Base-by-base conservation (phyloP, 1,140 invertebrate genomes). In the Drosophila nasuta region DNA sequence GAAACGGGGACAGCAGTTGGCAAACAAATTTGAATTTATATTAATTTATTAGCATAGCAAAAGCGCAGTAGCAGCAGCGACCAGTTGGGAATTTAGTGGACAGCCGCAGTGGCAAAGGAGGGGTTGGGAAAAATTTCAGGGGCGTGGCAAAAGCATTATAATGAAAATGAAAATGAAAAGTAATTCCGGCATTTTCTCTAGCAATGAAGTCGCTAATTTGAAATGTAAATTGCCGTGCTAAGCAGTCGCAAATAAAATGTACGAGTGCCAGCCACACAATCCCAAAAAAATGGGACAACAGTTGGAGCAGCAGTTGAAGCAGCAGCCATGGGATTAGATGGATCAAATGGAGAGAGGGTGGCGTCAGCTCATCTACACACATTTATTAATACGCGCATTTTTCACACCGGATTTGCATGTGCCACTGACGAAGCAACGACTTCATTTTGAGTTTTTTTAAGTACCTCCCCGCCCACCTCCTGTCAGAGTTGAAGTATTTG, bases 11-110 rank as follows among this genome's bases (percentile, higher is more conserved):
- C 79, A 88, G 85, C 85, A 88, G 85, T 88, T 88, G 85, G 85
- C 85, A 85, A 89, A 88, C 85, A 88, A 88, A 88, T 88, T 88
- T 88, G 85, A 89, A 89, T 89, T 89, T 89, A 89, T 89, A 89
- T 89, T 89, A 89, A 89, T 89, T 89, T 89, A 89, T 89, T 89
- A 89, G 85, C 85, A 89, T 89, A 89, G 85, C 71, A 78, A 83
- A 88, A 89, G 77, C 83, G 83, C 83, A 87, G 82, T 74, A 35
- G 46, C 41, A 54, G 63, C 59, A 28, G 38, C 35, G 70, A 25
- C 67, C 63, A 64, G 41, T 58, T 67, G 62, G 57, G 73, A 38
- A 45, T 64, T 54, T n/a, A 48, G 57, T 51, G 15, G 45, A 33
- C 70, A 66, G 25, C 38, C 13, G 41, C 41, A 57, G 49, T 35